Evolutionary conservation across 1,140 invertebrate species (phyloP).

Genomic region (Potamilus streckersoni): DNA sequence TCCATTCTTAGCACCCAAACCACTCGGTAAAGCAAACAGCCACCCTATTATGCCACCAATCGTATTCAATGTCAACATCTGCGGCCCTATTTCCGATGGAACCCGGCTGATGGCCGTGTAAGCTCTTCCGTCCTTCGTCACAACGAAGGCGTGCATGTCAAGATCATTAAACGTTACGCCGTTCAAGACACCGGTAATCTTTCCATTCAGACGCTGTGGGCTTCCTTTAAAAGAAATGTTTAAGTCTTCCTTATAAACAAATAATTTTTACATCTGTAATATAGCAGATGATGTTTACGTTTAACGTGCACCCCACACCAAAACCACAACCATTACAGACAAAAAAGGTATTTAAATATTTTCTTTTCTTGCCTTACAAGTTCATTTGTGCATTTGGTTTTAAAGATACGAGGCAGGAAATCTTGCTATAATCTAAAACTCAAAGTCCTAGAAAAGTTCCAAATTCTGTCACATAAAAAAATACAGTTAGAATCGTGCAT

Average conservation of each 20-base stretch:
- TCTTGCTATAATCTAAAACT: too few relatives aligned
- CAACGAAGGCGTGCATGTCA: constrained; percentile 93
- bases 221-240: constrained; percentile 70
- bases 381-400: too few relatives aligned
- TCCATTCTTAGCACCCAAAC: constrained; percentile 80
- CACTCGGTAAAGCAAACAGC: constrained; percentile 87
- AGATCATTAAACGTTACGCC: constrained; percentile 78
- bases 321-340: background rate
- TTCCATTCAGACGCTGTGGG: constrained; percentile 87
- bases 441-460: too few relatives aligned
- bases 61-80: constrained; percentile 83
- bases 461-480: too few relatives aligned
- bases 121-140: constrained; percentile 86
- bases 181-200: constrained; percentile 84
- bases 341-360: background rate
- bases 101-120: constrained; percentile 91
- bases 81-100: constrained; percentile 78
- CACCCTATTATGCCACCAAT: constrained; percentile 88
- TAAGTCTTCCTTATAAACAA: background rate
- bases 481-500: too few relatives aligned
- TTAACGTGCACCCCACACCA: background rate
- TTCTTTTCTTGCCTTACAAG: background rate
- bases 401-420: too few relatives aligned
- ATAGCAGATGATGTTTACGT: background rate
- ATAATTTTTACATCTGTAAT: background rate